Conservation (phyloP, 1,140 invertebrate genomes). For the Macrobrachium nipponense region DNA sequence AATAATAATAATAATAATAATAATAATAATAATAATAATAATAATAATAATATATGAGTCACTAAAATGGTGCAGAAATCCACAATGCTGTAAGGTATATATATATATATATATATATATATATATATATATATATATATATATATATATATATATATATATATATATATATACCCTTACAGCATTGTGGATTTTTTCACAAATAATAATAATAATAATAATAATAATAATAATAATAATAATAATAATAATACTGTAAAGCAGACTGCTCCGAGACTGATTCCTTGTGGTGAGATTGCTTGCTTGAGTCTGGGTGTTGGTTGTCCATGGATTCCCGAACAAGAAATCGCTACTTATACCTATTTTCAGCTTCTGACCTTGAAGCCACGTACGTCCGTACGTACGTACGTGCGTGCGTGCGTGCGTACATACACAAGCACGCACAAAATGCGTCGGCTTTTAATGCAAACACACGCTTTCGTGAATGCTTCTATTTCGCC, state of each 20-base stretch:
- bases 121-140: constrained; percentile 41
- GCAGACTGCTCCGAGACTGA: no score
- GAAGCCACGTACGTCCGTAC: neutral
- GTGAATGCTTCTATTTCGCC: no score
- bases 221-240: no score
- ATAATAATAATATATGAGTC: no score
- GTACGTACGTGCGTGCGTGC: neutral
- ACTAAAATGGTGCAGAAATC: neutral
- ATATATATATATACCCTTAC: constrained; percentile 18
- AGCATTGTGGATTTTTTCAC: constrained; percentile 26
- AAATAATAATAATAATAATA: neutral
- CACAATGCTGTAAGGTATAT: neutral
- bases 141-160: constrained; percentile 38
- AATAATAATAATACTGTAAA: no score
- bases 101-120: constrained; percentile 37
- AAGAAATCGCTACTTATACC: neutral
- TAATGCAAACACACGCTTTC: no score
- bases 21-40: no score
- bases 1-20: no score
- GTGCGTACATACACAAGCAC: constrained; percentile 6
- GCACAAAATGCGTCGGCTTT: no score
- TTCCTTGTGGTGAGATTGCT: no score
- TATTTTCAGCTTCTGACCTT: neutral
- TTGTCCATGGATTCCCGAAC: neutral
- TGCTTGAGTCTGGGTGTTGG: no score